phyloP scores from a whole-genome alignment of 2,113 vertebrate genomes.

The Canis aureus region DNA sequence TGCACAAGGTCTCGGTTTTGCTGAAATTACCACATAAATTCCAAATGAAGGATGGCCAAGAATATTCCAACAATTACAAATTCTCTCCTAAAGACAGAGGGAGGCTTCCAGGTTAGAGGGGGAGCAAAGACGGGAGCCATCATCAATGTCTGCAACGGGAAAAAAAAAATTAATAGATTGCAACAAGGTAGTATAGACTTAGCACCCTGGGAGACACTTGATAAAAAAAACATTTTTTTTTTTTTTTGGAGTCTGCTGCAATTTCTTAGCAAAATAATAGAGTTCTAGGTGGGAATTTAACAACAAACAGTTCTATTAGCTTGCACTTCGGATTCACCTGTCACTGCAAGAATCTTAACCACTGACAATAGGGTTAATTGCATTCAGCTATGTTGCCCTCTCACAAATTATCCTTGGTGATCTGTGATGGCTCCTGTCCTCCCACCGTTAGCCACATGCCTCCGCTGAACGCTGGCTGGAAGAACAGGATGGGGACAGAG shows the following conservation, averaged over 20 bases:
- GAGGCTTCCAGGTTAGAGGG: conserved; percentile 79
- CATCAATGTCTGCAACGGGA: conserved; percentile 49
- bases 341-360: not conserved
- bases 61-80: conserved; percentile 87
- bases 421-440: not conserved
- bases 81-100: conserved; percentile 82
- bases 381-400: not conserved
- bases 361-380: not conserved
- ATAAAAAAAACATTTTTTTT: conserved; percentile 56
- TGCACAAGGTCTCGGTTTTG: conserved; percentile 87
- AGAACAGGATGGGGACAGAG: too few species aligned
- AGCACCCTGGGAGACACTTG: conserved; percentile 63
- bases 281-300: conserved; percentile 68
- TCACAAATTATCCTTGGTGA: not conserved
- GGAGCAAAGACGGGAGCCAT: conserved; percentile 70
- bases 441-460: not conserved
- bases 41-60: conserved; percentile 87
- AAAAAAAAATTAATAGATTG: conserved; percentile 45
- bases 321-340: not conserved
- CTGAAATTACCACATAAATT: conserved; percentile 91
- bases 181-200: conserved; percentile 67
- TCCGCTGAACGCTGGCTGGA: not conserved
- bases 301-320: conserved; percentile 26
- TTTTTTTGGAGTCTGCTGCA: conserved; percentile 70
- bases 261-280: conserved; percentile 75